Base-by-base conservation (phyloP, 2,888 invertebrate species). In the Pteria penguin region DNA sequence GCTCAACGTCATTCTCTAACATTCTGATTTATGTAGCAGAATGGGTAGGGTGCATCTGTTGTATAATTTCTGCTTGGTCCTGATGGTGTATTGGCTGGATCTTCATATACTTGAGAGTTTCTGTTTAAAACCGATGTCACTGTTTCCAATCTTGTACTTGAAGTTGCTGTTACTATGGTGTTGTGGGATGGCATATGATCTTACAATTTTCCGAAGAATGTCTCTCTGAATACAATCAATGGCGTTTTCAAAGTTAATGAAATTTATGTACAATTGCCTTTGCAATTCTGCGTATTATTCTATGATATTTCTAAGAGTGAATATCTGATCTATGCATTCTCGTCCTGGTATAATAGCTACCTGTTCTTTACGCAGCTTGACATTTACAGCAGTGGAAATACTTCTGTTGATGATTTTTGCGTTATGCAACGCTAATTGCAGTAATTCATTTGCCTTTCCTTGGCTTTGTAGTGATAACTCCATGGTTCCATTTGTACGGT, bases 261-360 rank as follows among this genome's bases (percentile, higher is more conserved):
- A 75, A 26, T 67, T 74, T 4, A 78, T 63, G 45, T 69, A 61
- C 24, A 78, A 54, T 33, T 69, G 57, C 27, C 68, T n/a, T 14
- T 81, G 58, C 75, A 69, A 78, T 29, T 75, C 78, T 55, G 60
- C 27, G 32, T 62, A 75, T 24, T 80, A 72, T 55, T 78, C 77
- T n/a, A 74, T 60, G n/a, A n/a, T n/a, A n/a, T n/a, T n/a, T n/a
- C n/a, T n/a, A n/a, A n/a, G n/a, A n/a, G n/a, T n/a, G 26, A 73
- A 70, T 57, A 80, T 78, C 36, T 80, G 75, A 33, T 80, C 77
- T 33, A 57, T 67, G 54, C 76, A 79, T 54, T 61, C 68, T 69
- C 69, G 72, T 27, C 62, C 68, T 70, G 69, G 74, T 27, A 75
- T 66, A 55, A 81, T 61, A 18, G 68, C 72, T 4, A 73, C 72